Base-by-base conservation (phyloP, 2,113 vertebrate species). In the Forbesichthys agassizii region DNA sequence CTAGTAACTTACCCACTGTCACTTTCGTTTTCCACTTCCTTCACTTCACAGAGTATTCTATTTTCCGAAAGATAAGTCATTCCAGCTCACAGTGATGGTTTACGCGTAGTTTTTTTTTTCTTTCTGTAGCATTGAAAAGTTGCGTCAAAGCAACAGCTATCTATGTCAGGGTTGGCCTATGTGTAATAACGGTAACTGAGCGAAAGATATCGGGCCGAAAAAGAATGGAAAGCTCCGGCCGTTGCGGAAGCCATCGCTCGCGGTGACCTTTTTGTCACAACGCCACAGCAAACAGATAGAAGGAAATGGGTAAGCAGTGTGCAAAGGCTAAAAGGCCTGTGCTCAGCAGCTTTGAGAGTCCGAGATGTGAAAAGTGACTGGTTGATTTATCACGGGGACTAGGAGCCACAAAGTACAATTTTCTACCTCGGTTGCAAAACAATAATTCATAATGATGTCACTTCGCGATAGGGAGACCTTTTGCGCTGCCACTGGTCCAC, bases 381-480 rank as follows among this genome's bases (percentile, higher is more conserved):
- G 83, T 94, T 98, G 96, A 99, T 98, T 98, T 98, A 99, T 98
- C 94, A 94, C 94, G 85, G 93, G 90, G 92, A 93, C 94, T 94
- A 94, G 2, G 92, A 94, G 95, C 94, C 94, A 95, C 95, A 96
- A 96, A 96, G 96, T 95, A 97, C 96, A 98, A 98, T 98, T 97
- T 98, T 98, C 96, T 94, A 98, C 95, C 94, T 96, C 95, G 95
- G 94, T 95, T 93, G 88, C 93, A 94, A 96, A 79, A 97, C 96
- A 96, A 98, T 98, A 97, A 98, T 98, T 98, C 96, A 97, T 96
- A 96, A 95, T 94, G 96, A 98, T 96, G 94, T 93, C 90, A 92
- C 92, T 94, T 93, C 92, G 89, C 91, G 96, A 98, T 96, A 97
- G 94, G 95, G 93, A 90, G 95, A 88, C 95, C 95, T 97, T 97